Conservation (phyloP, 2,113 vertebrate species). For the Pao palembangensis region DNA sequence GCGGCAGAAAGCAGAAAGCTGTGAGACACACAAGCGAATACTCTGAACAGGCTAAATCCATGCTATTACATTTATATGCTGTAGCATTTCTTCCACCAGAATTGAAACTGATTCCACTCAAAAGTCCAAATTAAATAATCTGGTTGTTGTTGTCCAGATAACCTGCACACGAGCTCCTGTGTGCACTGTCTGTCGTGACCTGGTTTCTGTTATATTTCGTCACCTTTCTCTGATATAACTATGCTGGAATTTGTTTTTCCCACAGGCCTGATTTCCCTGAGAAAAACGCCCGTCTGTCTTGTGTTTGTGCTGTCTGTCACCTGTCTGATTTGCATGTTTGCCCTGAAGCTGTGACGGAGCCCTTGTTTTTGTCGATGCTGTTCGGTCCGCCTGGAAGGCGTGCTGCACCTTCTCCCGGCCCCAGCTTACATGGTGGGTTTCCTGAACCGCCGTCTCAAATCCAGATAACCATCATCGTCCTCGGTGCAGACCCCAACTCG, state of each 20-base stretch:
- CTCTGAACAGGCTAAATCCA: no score
- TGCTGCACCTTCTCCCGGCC: not conserved
- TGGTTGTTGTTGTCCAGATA: not conserved
- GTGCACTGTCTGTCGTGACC: not conserved
- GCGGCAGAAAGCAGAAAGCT: no score
- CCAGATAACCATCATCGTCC: not conserved
- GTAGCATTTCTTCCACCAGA: no score
- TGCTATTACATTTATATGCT: no score
- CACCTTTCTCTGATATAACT: not conserved
- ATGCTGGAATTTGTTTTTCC: not conserved
- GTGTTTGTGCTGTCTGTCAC: not conserved
- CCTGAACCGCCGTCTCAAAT: not conserved
- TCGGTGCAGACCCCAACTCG: not conserved
- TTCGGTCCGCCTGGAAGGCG: not conserved
- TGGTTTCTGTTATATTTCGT: not conserved
- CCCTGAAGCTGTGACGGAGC: not conserved
- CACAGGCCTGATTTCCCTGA: no score
- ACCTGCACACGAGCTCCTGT: not conserved
- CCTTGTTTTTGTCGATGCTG: not conserved
- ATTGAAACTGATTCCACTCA: no score
- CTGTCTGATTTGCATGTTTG: conserved; percentile 11
- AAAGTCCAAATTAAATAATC: no score
- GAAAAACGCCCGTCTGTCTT: not conserved
- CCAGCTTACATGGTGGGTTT: not conserved
- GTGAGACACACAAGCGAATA: no score